Percentiles rank a stretch among this genome's conserved stretches.
Evolutionary conservation across 2,888 invertebrate species (phyloP).

Genomic region (Chymomyza procnemis): DNA sequence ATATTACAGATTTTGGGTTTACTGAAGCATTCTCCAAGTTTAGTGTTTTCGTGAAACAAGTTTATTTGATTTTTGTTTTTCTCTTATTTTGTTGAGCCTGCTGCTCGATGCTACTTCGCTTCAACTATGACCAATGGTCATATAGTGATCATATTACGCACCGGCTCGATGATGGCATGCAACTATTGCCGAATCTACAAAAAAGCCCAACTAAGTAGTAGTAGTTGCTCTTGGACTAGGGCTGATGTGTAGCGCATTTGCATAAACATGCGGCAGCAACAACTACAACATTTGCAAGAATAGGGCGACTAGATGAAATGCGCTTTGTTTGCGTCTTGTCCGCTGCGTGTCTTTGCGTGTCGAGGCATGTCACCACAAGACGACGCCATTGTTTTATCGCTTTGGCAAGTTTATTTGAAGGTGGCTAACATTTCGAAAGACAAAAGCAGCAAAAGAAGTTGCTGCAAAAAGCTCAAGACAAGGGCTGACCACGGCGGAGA

Average conservation of each 20-base stretch:
- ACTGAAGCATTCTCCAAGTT: not conserved
- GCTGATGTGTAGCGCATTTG: conserved; percentile 42
- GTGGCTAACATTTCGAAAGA: conserved; percentile 54
- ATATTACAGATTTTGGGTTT: not conserved
- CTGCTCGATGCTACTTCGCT: conserved; percentile 9
- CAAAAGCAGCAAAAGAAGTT: conserved; percentile 68
- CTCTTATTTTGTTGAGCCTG: conserved; percentile 26
- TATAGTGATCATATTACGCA: not conserved
- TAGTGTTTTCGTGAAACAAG: conserved; percentile 28
- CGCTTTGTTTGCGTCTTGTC: conserved; percentile 39
- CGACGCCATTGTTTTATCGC: conserved; percentile 61
- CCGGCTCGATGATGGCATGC: conserved; percentile 8
- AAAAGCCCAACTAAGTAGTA: not conserved
- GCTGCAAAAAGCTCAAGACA: conserved; percentile 44
- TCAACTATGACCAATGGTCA: not conserved
- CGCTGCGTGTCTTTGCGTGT: not conserved
- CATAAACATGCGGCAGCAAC: conserved; percentile 42
- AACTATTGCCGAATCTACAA: not conserved
- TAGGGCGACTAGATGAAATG: conserved; percentile 51
- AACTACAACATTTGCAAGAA: conserved; percentile 58
- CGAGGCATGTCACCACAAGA: not conserved
- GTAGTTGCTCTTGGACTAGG: conserved; percentile 19
- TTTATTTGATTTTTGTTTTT: conserved; percentile 9
- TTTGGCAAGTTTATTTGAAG: conserved; percentile 45
- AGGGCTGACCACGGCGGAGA: conserved; percentile 7